Evolutionary conservation across 2,113 vertebrate species (phyloP), one percentile per base, ranked within the genome.

Genomic region (Cottus gobio): DNA sequence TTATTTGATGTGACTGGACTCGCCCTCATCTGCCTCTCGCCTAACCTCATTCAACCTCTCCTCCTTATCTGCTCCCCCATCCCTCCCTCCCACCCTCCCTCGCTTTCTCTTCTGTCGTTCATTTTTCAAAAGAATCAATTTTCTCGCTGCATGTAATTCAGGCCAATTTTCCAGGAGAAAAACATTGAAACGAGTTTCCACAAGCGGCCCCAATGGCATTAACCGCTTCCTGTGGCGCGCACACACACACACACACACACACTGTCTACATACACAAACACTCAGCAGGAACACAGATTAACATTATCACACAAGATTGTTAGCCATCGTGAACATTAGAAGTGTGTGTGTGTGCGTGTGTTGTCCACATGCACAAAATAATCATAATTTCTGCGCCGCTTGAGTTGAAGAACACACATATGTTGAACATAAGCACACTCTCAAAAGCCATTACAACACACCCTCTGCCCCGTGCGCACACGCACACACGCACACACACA

Each of bases 1-100:
- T 50, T 42, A 91, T 84, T 54, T 63, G 58, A 87, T 80, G 78
- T 5, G 64, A 79, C 56, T 54, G 11, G 30, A 36, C 72, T 48
- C 58, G 31, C 22, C 63, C 54, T 54, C 7, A 3, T 8, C 75
- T 69, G 37, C 69, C 57, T 58, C 65, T n/a, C n/a, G 37, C n/a
- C 26, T 80, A 76, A 61, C 81, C 76, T 79, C 61, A 57, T 56
- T 83, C 78, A 28, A 61, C 52, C 80, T 62, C 54, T 66, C 36
- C 39, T 28, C 20, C 6, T 60, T 50, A 28, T 44, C 67, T 34
- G n/a, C 62, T 24, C 18, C 13, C 5, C 30, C 13, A 10, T 50
- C 36, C 22, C 36, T 34, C 13, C 5, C 58, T 50, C 18, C 26
- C 37, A 16, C 12, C 31, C 4, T 34, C 8, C 52, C 39, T 34